Evolutionary conservation across 1,140 invertebrate species (phyloP).

Genomic region (Trichonephila inaurata): DNA sequence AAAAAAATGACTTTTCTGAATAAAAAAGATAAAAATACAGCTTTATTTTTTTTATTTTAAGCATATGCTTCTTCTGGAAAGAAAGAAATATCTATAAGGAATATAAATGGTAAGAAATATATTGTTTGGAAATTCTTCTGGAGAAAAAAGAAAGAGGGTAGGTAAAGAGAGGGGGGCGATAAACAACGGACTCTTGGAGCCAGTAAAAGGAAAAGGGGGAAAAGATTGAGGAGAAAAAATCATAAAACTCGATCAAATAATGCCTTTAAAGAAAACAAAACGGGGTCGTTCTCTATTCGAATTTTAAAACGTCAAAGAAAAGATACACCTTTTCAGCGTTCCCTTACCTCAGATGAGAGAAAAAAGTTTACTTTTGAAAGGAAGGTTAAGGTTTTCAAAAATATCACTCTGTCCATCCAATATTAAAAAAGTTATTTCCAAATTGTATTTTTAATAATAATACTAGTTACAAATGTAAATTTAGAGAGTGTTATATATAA

Average conservation of each 20-base stretch:
- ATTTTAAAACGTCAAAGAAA: conserved; percentile 66
- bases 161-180: conserved; percentile 8
- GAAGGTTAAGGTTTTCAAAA: too few species aligned
- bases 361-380: too few species aligned
- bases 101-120: conserved; percentile 77
- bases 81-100: conserved; percentile 73
- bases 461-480: too few species aligned
- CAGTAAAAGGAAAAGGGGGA: conserved; percentile 33
- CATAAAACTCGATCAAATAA: conserved; percentile 76
- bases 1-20: background rate
- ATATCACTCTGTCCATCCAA: too few species aligned
- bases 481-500: too few species aligned
- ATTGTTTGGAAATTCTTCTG: conserved; percentile 73
- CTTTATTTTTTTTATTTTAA: background rate
- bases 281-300: conserved; percentile 65
- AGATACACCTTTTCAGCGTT: conserved; percentile 47
- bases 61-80: conserved; percentile 55
- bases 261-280: conserved; percentile 65
- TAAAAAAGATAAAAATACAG: background rate
- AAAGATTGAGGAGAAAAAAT: conserved; percentile 58
- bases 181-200: conserved; percentile 68
- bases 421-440: too few species aligned
- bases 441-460: too few species aligned
- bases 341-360: background rate
- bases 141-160: background rate